Evolutionary conservation across 2,888 invertebrate genomes (phyloP), one percentile per base, ranked within the genome.

Genomic region (Thelaira solivaga): DNA sequence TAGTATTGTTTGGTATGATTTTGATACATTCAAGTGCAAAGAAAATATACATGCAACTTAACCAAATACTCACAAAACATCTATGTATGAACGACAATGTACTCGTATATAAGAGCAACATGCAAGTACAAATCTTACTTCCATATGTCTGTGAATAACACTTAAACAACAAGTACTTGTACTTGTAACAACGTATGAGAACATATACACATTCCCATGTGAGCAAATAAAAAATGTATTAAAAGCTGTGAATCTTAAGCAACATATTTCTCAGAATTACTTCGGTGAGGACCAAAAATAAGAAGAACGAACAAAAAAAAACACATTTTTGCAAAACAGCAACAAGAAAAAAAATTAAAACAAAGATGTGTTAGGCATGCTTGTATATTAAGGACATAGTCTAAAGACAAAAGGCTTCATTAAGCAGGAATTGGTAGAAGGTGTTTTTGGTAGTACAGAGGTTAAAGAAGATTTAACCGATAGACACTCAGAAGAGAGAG

Each of bases 1-100:
- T 53, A 47, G 59, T 51, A 73, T 68, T 77, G 68, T 69, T 74
- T 69, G 68, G 47, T 61, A 65, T 61, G 61, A 59, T 61, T 78
- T 69, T 74, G 74, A 71, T 78, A 74, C 64, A 74, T 74, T 78
- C 78, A 74, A 78, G 78, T 78, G 78, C 69, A 74, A 78, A 61
- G 78, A 71, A 78, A 78, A 78, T 47, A 74, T 69, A 65, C 74
- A 74, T 74, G 64, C 47, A 74, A 65, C 69, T 61, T 53, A 75
- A 78, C 65, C 59, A 61, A 78, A 69, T 61, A 71, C 74, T 74
- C 69, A 78, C 65, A 74, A 78, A 71, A 69, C 47, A 43, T 68
- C 34, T 34, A n/a, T n/a, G n/a, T n/a, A n/a, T n/a, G n/a, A n/a
- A n/a, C n/a, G n/a, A n/a, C n/a, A n/a, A n/a, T n/a, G n/a, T n/a